A percentile compares a stretch with the other conserved stretches of the same genome.
Evolutionary conservation across 1,140 invertebrate genomes (phyloP).

Genomic region (Branchinecta lynchi): DNA sequence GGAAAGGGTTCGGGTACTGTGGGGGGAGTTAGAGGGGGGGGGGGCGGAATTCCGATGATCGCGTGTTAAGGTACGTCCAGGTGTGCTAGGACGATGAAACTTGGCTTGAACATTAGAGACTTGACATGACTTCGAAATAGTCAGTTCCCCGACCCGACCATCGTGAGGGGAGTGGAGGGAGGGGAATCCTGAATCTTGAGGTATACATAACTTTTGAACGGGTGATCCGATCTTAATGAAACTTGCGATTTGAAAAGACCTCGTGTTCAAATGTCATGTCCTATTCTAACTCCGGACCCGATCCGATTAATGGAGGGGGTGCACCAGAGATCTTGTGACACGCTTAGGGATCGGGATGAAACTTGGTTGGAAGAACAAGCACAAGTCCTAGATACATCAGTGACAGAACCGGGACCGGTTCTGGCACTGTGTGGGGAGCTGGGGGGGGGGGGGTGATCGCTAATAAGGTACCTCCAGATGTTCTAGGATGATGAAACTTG

Average conservation of each 20-base stretch:
- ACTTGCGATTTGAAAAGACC: not conserved
- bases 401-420: too few relatives aligned
- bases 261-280: not conserved
- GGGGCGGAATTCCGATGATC: too few relatives aligned
- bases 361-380: too few relatives aligned
- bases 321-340: too few relatives aligned
- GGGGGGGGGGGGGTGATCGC: too few relatives aligned
- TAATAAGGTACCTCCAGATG: too few relatives aligned
- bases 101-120: not conserved
- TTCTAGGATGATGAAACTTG: too few relatives aligned
- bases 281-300: not conserved
- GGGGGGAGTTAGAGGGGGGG: conserved; percentile 2
- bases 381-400: too few relatives aligned
- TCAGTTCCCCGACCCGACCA: not conserved
- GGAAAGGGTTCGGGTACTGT: too few relatives aligned
- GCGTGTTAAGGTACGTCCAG: not conserved
- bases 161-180: not conserved
- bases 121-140: not conserved
- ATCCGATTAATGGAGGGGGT: too few relatives aligned
- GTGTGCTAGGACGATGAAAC: conserved; percentile 5
- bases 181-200: not conserved
- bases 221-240: conserved; percentile 1
- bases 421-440: too few relatives aligned
- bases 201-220: not conserved
- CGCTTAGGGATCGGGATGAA: too few relatives aligned